Evolutionary conservation across 2,888 invertebrate genomes (phyloP).

Genomic region (Galerucella calmariensis): DNA sequence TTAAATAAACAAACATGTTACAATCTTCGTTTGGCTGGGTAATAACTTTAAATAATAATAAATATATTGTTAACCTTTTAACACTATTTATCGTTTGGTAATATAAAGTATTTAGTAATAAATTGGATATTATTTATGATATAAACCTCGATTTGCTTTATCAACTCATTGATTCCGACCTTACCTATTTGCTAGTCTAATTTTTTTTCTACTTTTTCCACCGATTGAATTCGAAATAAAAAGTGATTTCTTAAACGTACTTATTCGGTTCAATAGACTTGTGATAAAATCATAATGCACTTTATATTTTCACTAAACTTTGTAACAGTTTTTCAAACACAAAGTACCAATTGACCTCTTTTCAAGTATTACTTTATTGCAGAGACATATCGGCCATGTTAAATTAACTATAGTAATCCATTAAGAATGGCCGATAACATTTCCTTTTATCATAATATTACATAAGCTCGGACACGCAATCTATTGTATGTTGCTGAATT

Average conservation of each 20-base stretch:
- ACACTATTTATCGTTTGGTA: background rate
- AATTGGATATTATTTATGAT: conserved; percentile 8
- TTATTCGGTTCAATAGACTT: conserved; percentile 18
- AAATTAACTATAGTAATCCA: conserved; percentile 43
- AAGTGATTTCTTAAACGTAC: conserved; percentile 20
- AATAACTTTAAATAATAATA: background rate
- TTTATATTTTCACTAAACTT: conserved; percentile 26
- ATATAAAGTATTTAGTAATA: background rate
- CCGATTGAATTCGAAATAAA: conserved; percentile 14
- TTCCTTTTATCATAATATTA: conserved; percentile 41
- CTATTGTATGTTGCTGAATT: conserved; percentile 33
- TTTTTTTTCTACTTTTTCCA: background rate
- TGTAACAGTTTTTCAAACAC: conserved; percentile 41
- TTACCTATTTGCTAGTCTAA: conserved; percentile 5
- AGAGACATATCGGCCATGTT: conserved; percentile 50
- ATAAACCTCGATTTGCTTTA: conserved; percentile 16
- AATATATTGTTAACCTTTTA: conserved; percentile 5
- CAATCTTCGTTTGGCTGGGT: background rate
- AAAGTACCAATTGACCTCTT: conserved; percentile 52
- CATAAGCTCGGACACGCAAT: conserved; percentile 37
- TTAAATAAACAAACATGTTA: background rate
- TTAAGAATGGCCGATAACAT: conserved; percentile 39
- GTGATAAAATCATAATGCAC: conserved; percentile 25
- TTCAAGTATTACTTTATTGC: conserved; percentile 46
- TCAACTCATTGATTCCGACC: conserved; percentile 17